phyloP scores from a whole-genome alignment of 2,797 vertebrate species.

The Alectoris magna region DNA sequence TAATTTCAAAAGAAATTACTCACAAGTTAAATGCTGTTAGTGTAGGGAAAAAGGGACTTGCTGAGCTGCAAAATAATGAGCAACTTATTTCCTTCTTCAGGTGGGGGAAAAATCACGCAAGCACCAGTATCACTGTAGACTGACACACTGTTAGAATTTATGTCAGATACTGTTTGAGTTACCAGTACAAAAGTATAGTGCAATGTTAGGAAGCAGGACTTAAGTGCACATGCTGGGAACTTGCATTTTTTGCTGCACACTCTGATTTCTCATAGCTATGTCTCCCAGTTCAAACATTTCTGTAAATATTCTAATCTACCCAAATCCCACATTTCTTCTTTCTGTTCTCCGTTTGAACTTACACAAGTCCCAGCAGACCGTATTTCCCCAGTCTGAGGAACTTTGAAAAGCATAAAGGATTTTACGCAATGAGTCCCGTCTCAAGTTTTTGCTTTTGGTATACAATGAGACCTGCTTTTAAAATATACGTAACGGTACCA shows the following conservation, averaged over 20 bases:
- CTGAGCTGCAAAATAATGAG: not conserved
- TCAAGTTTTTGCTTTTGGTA: not conserved
- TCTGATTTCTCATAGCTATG: not conserved
- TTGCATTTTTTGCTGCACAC: not conserved
- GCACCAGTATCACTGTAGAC: not conserved
- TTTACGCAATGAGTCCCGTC: not conserved
- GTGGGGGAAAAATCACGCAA: not conserved
- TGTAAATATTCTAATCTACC: not conserved
- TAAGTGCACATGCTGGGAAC: not conserved
- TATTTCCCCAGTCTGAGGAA: not conserved
- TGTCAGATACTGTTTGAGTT: not conserved
- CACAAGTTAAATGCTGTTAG: not conserved
- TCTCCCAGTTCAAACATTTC: not conserved
- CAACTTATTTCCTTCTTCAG: not conserved
- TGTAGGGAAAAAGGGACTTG: not conserved
- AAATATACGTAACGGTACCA: not conserved
- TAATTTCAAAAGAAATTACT: conserved; percentile 4
- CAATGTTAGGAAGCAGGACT: fast-evolving
- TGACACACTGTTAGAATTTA: not conserved
- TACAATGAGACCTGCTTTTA: not conserved
- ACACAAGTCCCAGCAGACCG: not conserved
- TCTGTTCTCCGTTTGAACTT: not conserved
- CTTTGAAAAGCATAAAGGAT: not conserved
- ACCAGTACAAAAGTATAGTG: not conserved
- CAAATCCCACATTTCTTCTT: not conserved